phyloP scores from a whole-genome alignment of 2,888 invertebrate genomes.

The Operophtera brumata region DNA sequence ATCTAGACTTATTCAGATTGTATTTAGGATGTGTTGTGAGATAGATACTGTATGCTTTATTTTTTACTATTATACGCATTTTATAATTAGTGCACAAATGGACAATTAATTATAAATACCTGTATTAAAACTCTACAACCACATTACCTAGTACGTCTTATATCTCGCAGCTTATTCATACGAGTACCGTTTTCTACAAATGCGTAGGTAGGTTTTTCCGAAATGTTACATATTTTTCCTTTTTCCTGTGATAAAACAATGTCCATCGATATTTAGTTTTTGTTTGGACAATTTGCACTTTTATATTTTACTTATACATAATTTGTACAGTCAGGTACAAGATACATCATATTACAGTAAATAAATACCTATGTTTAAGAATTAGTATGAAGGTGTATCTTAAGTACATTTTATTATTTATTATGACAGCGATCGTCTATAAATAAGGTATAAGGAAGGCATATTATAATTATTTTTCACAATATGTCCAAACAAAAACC shows the following conservation, averaged over 20 bases:
- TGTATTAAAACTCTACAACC: constrained; percentile 53
- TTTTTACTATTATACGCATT: constrained; percentile 27
- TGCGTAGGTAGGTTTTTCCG: not conserved
- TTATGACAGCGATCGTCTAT: too few species aligned
- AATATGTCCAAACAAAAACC: constrained; percentile 27
- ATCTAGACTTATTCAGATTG: constrained; percentile 73
- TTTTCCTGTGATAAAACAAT: constrained; percentile 23
- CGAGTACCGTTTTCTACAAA: constrained; percentile 13
- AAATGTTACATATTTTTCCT: not conserved
- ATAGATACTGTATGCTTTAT: constrained; percentile 48
- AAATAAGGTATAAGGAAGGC: not conserved
- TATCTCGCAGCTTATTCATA: constrained; percentile 34
- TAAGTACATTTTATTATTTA: too few species aligned
- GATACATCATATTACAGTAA: not conserved
- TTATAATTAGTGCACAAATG: constrained; percentile 58
- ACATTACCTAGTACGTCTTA: constrained; percentile 33
- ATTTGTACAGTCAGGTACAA: constrained; percentile 20
- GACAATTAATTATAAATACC: constrained; percentile 59
- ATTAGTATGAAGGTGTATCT: too few species aligned
- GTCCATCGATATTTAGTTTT: constrained; percentile 11
- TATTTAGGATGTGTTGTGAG: constrained; percentile 60
- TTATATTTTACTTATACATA: constrained; percentile 1
- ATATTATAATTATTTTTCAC: not conserved
- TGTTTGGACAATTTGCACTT: constrained; percentile 22
- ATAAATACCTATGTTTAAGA: too few species aligned